These are phyloP conservation scores for Drosophila paucipuncta DNA, from an alignment of 2,888 invertebrate species.

Conservation along the genomic window DNA sequence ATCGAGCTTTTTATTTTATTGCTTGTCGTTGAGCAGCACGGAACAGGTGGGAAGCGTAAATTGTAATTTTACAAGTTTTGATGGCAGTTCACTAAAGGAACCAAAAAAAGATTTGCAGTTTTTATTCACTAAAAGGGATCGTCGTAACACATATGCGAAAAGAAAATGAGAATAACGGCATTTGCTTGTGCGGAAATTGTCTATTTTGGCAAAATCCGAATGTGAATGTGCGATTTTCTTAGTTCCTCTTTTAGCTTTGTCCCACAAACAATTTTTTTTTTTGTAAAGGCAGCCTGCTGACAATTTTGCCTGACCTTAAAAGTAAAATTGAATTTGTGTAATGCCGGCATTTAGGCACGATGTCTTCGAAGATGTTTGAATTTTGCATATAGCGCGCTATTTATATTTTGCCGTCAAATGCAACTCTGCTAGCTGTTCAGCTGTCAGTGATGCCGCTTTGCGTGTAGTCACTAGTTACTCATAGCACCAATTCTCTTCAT, in stretches of 20 bases:
- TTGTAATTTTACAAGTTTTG: not conserved
- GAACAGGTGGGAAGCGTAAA: not conserved
- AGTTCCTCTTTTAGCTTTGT: not conserved
- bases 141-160: not conserved
- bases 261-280: not conserved
- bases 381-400: not conserved
- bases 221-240: not conserved
- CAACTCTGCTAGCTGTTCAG: not conserved
- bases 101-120: not conserved
- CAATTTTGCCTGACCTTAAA: not conserved
- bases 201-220: not conserved
- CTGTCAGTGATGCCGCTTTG: not conserved
- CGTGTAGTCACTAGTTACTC: not conserved
- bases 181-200: not conserved
- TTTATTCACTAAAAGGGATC: not conserved
- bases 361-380: not conserved
- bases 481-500: not conserved
- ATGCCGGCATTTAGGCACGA: not conserved
- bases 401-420: not conserved
- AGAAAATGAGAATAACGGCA: not conserved
- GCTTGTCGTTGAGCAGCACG: not conserved
- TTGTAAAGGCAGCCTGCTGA: not conserved
- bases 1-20: not conserved
- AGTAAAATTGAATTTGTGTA: not conserved
- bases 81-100: not conserved